These are phyloP conservation scores for Sarcophaga bullata DNA, from an alignment of 1,140 invertebrate genomes.

Conservation along the genomic window DNA sequence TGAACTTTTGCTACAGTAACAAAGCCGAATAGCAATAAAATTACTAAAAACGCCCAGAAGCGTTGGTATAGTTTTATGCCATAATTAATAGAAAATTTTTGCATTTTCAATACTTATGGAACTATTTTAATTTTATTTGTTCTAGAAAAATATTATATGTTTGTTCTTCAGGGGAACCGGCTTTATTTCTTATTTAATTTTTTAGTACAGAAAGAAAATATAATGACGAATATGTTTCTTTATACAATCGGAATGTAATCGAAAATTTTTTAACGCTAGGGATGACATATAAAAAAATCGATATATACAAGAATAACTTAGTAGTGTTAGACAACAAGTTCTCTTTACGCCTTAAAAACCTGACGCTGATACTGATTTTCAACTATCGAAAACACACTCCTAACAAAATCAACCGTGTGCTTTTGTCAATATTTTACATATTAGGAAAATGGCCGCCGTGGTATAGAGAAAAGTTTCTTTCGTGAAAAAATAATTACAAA, in stretches of 20 bases:
- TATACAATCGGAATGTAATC: background rate
- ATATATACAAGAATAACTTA: background rate
- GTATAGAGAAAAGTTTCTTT: background rate
- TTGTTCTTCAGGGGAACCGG: background rate
- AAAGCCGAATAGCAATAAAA: conserved; percentile 20
- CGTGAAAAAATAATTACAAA: background rate
- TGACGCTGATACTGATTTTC: background rate
- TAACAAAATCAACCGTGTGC: background rate
- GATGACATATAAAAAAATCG: background rate
- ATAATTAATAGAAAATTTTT: background rate
- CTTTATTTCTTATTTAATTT: background rate
- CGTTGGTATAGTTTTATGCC: background rate
- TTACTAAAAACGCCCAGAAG: conserved; percentile 28
- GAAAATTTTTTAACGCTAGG: background rate
- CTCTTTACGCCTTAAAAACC: background rate
- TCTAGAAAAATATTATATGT: background rate
- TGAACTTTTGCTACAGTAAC: conserved; percentile 10
- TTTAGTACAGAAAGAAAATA: background rate
- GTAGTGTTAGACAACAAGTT: background rate
- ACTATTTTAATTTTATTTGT: background rate
- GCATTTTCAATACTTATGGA: conserved; percentile 1
- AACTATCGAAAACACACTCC: background rate
- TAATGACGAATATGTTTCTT: conserved; percentile 16
- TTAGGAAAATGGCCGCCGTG: conserved; percentile 1
- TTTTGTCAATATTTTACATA: background rate